Base-by-base conservation (phyloP, 2,113 vertebrate species). In the Heterocephalus glaber region DNA sequence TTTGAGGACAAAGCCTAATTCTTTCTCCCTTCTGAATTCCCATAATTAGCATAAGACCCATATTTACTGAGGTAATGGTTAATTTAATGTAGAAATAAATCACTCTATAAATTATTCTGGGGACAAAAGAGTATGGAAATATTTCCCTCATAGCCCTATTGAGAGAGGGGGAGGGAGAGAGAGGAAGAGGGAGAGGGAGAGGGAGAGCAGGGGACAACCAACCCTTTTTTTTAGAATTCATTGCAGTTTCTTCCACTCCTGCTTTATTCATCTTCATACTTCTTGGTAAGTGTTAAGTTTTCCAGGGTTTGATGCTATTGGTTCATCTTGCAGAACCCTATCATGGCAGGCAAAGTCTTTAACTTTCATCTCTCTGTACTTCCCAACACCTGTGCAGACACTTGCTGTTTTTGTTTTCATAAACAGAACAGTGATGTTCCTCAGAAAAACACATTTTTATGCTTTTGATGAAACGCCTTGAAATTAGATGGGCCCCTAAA, bases 361-460 rank as follows among this genome's bases (percentile, higher is more conserved):
- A 74, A 70, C 72, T 92, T 95, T 92, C 74, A 93, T 90, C 63
- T 97, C 72, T 41, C 54, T 56, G 2, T 76, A 49, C 58, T 89
- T 94, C 20, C 49, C 41, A 95, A n/a, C 92, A 97, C 96, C 95
- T 96, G 96, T 81, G 94, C 79, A 92, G 74, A 94, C 0, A 0
- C 90, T 96, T 94, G 77, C 88, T 97, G 82, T 6, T 96, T 97
- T 80, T 92, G 83, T 97, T 96, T 95, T 94, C 81, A 95, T 96
- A 96, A 96, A 82, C 90, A 84, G 91, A 94, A 80, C 38, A 56
- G 82, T 35, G 68, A 26, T 86, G 35, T 74, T 94, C 94, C 90
- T 28, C 70, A 93, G 92, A 92, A 97, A 96, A 95, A 85, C 44
- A 33, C 44, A 47, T 77, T 63, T 93, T 95, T 90, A 76, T 66